Evolutionary conservation across 92 coral and sea anemone genomes (phyloP), one percentile per base, ranked within the genome.

Genomic region (Heliopora coerulea): DNA sequence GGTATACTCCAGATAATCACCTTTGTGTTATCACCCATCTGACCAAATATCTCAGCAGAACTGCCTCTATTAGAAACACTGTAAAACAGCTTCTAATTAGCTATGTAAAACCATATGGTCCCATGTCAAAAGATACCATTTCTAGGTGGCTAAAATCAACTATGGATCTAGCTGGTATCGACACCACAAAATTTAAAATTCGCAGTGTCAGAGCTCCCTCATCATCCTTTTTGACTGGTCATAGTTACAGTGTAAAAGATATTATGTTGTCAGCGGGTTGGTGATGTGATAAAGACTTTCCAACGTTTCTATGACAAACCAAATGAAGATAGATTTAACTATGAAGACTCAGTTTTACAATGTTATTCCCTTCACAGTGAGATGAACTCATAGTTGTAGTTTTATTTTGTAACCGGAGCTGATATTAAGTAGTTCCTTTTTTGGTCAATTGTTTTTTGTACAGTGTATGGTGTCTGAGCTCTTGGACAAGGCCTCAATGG

Each of bases 251-350:
- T 54, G 48, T 80, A 20, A 46, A 80, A 44, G 68, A 57, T 62
- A 79, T 68, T 54, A 65, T 79, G 61, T 17, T 41, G 48, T 62
- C 82, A 27, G 82, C 62, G 18, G 82, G 83, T 21, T 78, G 82
- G 82, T 78, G 74, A 9, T 62, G 46, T 65, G 83, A 68, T n/a
- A 56, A 52, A 59, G 32, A 79, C 83, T 1, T 79, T 79, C 30
- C 82, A 78, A 42, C 72, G 26, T 12, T 77, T 63, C 29, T 77
- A 64, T 30, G 50, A 52, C 49, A 67, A 78, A 34, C 39, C 75
- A 29, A 18, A 54, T 4, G 67, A 78, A 9, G 3, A 44, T 18
- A 37, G 34, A 17, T 78, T 63, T 41, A 62, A 62, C 26, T 9
- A 42, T 78, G 49, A 64, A 61, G 81, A 8, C 18, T 42, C 49